Conservation (phyloP, 2,888 invertebrate species). For the Erebia aethiops region DNA sequence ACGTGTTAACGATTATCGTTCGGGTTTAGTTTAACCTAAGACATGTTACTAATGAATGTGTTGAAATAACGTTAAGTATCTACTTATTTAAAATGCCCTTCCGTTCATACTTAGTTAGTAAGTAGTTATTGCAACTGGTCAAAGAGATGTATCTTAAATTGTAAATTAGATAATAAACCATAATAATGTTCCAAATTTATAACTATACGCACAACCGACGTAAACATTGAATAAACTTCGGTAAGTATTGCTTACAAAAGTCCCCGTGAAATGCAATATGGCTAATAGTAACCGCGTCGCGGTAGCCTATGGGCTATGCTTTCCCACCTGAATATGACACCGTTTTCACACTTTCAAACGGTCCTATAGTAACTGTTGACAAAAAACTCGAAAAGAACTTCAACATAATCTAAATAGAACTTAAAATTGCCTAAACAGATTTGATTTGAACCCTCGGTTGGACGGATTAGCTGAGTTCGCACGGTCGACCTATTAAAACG, state of each 20-base stretch:
- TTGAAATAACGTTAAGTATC: conserved; percentile 35
- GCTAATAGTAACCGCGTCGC: conserved; percentile 76
- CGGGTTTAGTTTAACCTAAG: conserved; percentile 41
- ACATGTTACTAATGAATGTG: conserved; percentile 48
- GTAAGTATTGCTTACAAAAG: conserved; percentile 66
- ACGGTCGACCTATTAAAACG: conserved; percentile 81
- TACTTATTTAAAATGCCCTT: conserved; percentile 12
- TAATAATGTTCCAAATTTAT: neutral
- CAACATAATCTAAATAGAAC: conserved; percentile 58
- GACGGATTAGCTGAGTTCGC: conserved; percentile 73
- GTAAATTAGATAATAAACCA: neutral
- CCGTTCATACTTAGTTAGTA: neutral
- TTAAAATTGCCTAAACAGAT: conserved; percentile 57
- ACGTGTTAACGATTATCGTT: conserved; percentile 54
- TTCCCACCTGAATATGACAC: conserved; percentile 82
- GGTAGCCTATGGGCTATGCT: conserved; percentile 80
- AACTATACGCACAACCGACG: neutral
- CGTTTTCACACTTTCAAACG: conserved; percentile 55
- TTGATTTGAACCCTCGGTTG: conserved; percentile 60
- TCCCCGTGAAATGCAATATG: conserved; percentile 74
- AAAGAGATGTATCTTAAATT: neutral
- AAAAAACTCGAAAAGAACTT: conserved; percentile 56
- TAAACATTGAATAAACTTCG: conserved; percentile 50
- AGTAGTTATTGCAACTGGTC: neutral
- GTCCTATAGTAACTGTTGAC: conserved; percentile 53